Base-by-base conservation (phyloP, 2,797 vertebrate species). In the Danionella dracula region DNA sequence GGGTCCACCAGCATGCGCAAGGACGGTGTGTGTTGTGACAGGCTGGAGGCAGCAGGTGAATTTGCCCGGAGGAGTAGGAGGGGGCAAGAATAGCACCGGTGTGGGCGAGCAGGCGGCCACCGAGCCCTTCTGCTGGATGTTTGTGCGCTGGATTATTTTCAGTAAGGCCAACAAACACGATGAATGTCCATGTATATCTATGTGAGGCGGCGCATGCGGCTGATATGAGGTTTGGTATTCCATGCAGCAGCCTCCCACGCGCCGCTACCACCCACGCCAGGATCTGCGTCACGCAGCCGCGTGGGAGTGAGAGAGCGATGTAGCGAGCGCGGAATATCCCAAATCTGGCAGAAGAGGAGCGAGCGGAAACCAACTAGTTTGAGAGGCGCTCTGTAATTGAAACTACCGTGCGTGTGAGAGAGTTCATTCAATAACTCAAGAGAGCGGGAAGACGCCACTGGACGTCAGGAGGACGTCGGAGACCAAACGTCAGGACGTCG, bases 291-390 rank as follows among this genome's bases (percentile, higher is more conserved):
- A 90, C 83, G 81, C 82, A 76, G 81, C 79, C 78, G 86, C 82
- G 87, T 83, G 87, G 80, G 89, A 88, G 87, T 83, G 86, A 82
- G 75, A 78, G 83, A 78, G 79, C 78, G 74, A 83, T 84, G 81
- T 76, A 84, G 85, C 84, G 79, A 81, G 85, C 80, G 82, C 85
- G 88, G 88, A 89, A 84, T 88, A 87, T 87, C 88, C 86, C 86
- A 79, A 84, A 57, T 75, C 86, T 86, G 83, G 85, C 84, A 76
- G 84, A 71, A 79, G 76, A 76, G 74, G 81, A 79, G 77, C 74
- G 66, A 57, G 69, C 63, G 75, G 68, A 66, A 64, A 69, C 48
- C 70, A 73, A 70, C 50, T 66, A 61, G 68, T 71, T 70, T 54
- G 61, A 48, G 31, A 66, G 74, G 70, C 60, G 61, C 62, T 68